Base-by-base conservation (phyloP, 2,113 vertebrate species). In the Anolis sagrei region DNA sequence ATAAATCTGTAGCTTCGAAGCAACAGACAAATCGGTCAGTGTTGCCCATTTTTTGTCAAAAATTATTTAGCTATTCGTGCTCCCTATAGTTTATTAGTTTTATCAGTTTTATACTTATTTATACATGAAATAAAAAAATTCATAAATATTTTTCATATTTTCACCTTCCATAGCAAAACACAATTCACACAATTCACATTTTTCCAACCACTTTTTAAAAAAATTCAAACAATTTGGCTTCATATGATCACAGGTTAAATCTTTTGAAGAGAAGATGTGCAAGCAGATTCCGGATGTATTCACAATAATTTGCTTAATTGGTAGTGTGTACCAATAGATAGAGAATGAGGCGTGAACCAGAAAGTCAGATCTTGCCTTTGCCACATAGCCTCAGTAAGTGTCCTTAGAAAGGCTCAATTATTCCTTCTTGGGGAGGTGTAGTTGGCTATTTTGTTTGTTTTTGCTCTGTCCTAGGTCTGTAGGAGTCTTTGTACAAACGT, bases 281-380 rank as follows among this genome's bases (percentile, higher is more conserved):
- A 79, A 25, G 29, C 51, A 69, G 23, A 78, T 61, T 18, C 70
- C 34, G 51, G 29, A 13, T 68, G 72, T 25, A 39, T 79, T 85
- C 76, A 73, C 79, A 68, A 19, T 36, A 14, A 62, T 73, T 85
- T 79, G 34, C 51, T 86, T 80, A 7, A 78, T 84, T 69, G 69
- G 19, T 44, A 74, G 9, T 61, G 25, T 72, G 13, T 68, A 13
- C 7, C 16, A 49, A 39, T 14, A 66, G 83, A 32, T 64, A 14
- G 39, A 79, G 14, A 18, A 21, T 78, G 34, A 85, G 64, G 7
- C 44, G 18, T 58, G 74, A 77, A 54, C 83, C 62, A 69, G 44
- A 49, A 83, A 66, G 10, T 54, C 44, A 69, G 58, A 72, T 58
- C 27, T 29, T 23, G 32, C 32, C 39, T 49, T 85, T 66, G 61